Evolutionary conservation across 1,140 invertebrate genomes (phyloP).

Genomic region (Megathymus violae): DNA sequence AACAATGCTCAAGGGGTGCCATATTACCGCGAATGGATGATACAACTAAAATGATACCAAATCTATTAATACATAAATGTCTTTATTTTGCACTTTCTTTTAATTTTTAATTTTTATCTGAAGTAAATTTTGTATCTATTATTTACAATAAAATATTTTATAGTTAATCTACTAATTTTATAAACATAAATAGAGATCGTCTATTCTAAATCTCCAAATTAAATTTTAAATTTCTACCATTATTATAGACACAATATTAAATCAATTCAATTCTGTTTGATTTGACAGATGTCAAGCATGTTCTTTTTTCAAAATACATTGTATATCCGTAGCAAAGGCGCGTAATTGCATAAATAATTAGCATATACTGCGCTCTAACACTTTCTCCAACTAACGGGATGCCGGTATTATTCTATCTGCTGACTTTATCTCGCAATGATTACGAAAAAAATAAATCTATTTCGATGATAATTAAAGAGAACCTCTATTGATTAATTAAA

Average conservation of each 20-base stretch:
- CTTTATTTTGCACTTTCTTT: no score
- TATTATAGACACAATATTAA: not conserved
- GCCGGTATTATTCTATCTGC: slow-evolving; percentile 51
- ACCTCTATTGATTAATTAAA: slow-evolving; percentile 7
- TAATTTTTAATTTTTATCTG: no score
- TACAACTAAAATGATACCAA: no score
- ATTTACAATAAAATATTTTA: no score
- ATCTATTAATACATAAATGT: no score
- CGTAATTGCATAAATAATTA: slow-evolving; percentile 78
- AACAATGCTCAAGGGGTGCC: no score
- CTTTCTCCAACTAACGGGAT: slow-evolving; percentile 75
- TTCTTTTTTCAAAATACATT: slow-evolving; percentile 22
- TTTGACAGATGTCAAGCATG: slow-evolving; percentile 10
- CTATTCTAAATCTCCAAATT: not conserved
- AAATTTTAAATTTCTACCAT: not conserved
- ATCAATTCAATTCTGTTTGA: not conserved
- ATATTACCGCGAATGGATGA: no score
- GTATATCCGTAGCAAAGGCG: slow-evolving; percentile 18
- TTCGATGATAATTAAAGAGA: not conserved
- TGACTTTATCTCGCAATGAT: slow-evolving; percentile 39
- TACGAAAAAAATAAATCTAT: slow-evolving; percentile 7
- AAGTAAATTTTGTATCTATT: no score
- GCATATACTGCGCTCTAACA: slow-evolving; percentile 67
- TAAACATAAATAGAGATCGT: no score
- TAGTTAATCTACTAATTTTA: no score